phyloP scores from a whole-genome alignment of 2,113 vertebrate genomes.

The Nothobranchius furzeri region DNA sequence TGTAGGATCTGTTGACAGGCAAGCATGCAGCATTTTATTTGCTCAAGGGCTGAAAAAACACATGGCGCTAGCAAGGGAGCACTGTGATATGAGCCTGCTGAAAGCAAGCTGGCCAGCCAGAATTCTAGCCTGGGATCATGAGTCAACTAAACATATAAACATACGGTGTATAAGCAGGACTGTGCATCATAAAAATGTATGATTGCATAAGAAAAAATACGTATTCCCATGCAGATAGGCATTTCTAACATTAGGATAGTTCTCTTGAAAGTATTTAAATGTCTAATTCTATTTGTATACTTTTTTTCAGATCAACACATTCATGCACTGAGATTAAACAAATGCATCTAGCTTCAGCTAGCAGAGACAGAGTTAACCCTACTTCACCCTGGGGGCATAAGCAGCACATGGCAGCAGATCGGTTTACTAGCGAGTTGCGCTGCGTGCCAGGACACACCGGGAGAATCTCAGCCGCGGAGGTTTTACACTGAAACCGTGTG shows the following conservation, averaged over 20 bases:
- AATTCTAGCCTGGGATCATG: constrained; percentile 41
- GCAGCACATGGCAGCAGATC: no score
- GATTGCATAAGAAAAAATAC: constrained; percentile 7
- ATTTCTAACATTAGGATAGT: not conserved
- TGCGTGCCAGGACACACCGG: no score
- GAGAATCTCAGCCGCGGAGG: no score
- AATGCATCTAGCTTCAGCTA: no score
- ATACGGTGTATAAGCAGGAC: constrained; percentile 33
- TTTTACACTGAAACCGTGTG: no score
- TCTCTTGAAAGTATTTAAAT: no score
- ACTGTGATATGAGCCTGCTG: constrained; percentile 64
- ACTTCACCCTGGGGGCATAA: no score
- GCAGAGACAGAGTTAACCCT: no score
- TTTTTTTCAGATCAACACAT: no score
- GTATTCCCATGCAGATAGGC: not conserved
- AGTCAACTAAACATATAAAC: constrained; percentile 45
- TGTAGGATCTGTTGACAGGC: constrained; percentile 73
- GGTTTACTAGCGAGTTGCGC: no score
- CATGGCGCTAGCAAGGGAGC: constrained; percentile 50
- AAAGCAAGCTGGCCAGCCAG: constrained; percentile 60
- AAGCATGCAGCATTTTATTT: constrained; percentile 75
- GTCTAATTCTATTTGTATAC: no score
- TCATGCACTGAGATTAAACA: no score
- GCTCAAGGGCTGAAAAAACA: constrained; percentile 70
- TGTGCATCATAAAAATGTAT: constrained; percentile 21